Percentiles rank a stretch among this genome's conserved stretches.
Evolutionary conservation across 2,797 vertebrate genomes (phyloP).

Genomic region (Tapera naevia): DNA sequence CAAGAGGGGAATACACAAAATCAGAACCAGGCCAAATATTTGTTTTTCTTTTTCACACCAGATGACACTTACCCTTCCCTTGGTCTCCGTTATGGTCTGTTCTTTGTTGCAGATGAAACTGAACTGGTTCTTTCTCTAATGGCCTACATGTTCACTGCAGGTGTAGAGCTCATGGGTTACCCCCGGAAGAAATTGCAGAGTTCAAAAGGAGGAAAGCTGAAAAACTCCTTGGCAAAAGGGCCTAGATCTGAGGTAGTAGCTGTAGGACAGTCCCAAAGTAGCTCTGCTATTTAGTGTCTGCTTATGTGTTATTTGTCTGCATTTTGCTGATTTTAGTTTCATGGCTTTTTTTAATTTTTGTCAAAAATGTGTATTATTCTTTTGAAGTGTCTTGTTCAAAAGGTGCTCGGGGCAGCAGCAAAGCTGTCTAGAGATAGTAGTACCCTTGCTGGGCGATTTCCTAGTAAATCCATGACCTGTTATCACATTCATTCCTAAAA

Average conservation of each 20-base stretch:
- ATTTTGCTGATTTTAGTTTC: not conserved
- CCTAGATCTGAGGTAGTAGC: conserved; percentile 69
- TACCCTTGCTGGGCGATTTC: not conserved
- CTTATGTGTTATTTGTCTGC: conserved; percentile 34
- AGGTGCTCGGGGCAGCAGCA: not conserved
- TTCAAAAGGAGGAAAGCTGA: conserved; percentile 68
- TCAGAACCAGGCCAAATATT: not conserved
- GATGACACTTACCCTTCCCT: not conserved
- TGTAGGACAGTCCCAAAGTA: not conserved
- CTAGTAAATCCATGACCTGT: not conserved
- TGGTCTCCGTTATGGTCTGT: not conserved
- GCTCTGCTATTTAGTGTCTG: conserved; percentile 1
- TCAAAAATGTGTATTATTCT: not conserved
- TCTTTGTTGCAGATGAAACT: conserved; percentile 46
- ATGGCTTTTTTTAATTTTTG: not conserved
- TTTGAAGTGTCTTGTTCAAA: not conserved
- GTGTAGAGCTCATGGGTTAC: conserved; percentile 63
- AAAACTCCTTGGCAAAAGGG: conserved; percentile 61
- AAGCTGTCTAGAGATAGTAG: not conserved
- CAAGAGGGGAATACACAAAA: not conserved
- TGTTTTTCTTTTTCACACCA: not conserved
- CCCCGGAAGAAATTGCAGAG: conserved; percentile 62
- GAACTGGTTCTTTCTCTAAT: conserved; percentile 58
- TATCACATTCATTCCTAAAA: not conserved
- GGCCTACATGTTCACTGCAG: conserved; percentile 61